Conservation (phyloP, 1,140 invertebrate genomes). For the Sycophaga agraensis region DNA sequence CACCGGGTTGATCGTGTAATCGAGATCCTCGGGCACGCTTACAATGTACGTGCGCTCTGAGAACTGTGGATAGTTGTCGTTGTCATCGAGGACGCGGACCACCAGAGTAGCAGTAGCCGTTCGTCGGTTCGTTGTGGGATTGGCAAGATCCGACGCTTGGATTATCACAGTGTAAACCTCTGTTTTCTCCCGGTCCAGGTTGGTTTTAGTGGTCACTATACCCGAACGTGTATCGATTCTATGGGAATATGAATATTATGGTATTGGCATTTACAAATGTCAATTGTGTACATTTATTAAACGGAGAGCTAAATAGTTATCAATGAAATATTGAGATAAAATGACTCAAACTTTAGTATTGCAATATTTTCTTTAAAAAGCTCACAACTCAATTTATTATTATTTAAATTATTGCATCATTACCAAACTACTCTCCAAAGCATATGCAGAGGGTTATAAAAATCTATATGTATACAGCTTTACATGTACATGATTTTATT, state of each 20-base stretch:
- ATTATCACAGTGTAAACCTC: conserved; percentile 85
- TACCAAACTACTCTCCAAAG: too few species aligned
- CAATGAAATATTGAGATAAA: too few species aligned
- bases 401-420: too few species aligned
- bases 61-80: conserved; percentile 97
- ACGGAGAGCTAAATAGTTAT: too few species aligned
- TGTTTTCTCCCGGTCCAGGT: conserved; percentile 85
- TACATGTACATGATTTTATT: too few species aligned
- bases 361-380: too few species aligned
- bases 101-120: conserved; percentile 81
- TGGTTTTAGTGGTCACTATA: conserved; percentile 77
- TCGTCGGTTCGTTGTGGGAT: conserved; percentile 67
- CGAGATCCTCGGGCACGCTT: conserved; percentile 83
- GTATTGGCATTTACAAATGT: too few species aligned
- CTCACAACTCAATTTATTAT: too few species aligned
- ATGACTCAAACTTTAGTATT: too few species aligned
- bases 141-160: conserved; percentile 81
- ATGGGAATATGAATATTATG: neutral
- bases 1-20: conserved; percentile 78
- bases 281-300: too few species aligned
- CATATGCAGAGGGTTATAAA: too few species aligned
- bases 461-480: too few species aligned
- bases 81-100: conserved; percentile 86
- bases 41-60: conserved; percentile 86
- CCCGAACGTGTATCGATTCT: conserved; percentile 79